phyloP scores from a whole-genome alignment of 2,797 vertebrate genomes.

The Myotis planiceps region DNA sequence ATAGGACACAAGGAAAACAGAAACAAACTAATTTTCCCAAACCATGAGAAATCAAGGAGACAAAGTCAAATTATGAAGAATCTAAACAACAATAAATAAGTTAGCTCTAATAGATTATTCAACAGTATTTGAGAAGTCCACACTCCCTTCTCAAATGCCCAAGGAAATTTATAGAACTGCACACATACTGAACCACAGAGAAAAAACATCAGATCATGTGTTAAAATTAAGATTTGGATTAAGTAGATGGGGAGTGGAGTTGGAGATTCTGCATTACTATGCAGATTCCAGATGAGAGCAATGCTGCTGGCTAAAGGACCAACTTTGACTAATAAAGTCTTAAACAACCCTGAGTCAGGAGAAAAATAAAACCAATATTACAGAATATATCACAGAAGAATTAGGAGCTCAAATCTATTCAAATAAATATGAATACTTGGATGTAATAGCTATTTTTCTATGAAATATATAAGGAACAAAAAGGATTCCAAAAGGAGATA shows the following conservation, averaged over 20 bases:
- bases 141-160: neutral
- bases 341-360: neutral
- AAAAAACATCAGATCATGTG: neutral
- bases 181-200: neutral
- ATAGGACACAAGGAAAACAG: neutral
- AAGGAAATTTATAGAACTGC: neutral
- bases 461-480: neutral
- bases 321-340: neutral
- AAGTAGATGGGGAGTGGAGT: neutral
- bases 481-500: neutral
- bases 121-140: neutral
- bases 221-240: neutral
- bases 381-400: neutral
- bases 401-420: neutral
- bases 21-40: neutral
- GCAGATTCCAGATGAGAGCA: neutral
- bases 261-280: neutral
- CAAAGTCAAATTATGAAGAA: neutral
- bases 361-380: neutral
- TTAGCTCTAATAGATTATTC: neutral
- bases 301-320: neutral
- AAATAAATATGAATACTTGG: neutral
- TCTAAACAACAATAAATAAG: neutral
- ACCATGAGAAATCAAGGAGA: neutral
- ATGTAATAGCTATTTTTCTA: neutral